Percentiles rank a stretch among this genome's conserved stretches.
These are phyloP conservation scores for Watsonalla cultraria DNA, from an alignment of 2,888 invertebrate genomes.

Conservation along the genomic window DNA sequence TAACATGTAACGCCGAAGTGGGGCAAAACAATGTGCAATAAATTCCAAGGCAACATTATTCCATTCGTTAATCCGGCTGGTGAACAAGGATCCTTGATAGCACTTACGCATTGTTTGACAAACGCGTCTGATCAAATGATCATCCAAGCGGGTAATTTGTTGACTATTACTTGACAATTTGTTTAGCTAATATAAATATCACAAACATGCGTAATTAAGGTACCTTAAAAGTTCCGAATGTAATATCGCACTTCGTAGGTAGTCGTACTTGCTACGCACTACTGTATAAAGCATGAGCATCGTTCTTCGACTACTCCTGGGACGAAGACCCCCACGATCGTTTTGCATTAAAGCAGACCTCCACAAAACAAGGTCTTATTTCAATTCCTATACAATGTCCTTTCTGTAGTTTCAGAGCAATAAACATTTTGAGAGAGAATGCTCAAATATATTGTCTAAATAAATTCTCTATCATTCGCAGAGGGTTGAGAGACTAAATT, in stretches of 20 bases:
- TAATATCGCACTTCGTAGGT: constrained; percentile 6
- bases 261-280: background rate
- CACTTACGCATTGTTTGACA: too few relatives aligned
- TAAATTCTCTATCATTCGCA: too few relatives aligned
- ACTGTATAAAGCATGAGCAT: constrained; percentile 11
- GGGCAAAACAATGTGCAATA: constrained; percentile 17
- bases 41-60: constrained; percentile 24
- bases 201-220: background rate
- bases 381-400: too few relatives aligned
- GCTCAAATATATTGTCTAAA: too few relatives aligned
- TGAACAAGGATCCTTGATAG: background rate
- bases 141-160: background rate
- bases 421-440: too few relatives aligned
- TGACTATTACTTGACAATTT: too few relatives aligned
- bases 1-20: constrained; percentile 17
- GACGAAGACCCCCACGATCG: too few relatives aligned
- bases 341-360: too few relatives aligned
- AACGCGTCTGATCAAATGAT: background rate
- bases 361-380: too few relatives aligned
- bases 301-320: constrained; percentile 10
- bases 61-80: constrained; percentile 7
- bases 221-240: constrained; percentile 11
- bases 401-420: too few relatives aligned
- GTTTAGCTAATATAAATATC: background rate
- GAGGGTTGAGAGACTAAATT: too few relatives aligned